Conservation (phyloP, 2,113 vertebrate species). For the Rissa tridactyla region DNA sequence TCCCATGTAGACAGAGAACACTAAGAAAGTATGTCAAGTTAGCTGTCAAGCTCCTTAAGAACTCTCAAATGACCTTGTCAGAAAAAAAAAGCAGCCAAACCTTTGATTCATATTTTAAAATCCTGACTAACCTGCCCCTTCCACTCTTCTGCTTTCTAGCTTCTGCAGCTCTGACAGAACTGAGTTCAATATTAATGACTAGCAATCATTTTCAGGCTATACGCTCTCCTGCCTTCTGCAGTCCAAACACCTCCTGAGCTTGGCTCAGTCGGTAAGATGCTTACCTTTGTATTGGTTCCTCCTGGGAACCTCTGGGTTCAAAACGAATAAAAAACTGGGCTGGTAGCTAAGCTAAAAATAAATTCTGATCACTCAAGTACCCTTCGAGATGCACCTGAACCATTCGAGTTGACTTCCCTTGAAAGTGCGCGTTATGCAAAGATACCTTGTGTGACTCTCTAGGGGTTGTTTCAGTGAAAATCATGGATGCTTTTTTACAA, state of each 20-base stretch:
- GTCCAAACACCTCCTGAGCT: not conserved
- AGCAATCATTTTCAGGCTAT: not conserved
- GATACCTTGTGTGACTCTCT: not conserved
- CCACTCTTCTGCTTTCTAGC: not conserved
- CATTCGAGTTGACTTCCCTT: not conserved
- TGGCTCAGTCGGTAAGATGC: not conserved
- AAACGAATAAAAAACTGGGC: not conserved
- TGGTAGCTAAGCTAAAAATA: not conserved
- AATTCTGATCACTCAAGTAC: not conserved
- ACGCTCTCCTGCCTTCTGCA: not conserved
- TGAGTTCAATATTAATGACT: slow-evolving; percentile 36
- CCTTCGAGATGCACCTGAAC: not conserved
- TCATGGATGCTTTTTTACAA: not conserved
- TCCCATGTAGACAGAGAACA: not conserved
- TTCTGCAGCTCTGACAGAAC: slow-evolving; percentile 2
- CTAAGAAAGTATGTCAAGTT: not conserved
- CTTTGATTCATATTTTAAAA: slow-evolving; percentile 62
- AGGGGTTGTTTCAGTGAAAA: not conserved
- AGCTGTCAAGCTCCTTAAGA: slow-evolving; percentile 16
- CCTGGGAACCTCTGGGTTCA: not conserved
- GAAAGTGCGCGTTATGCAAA: not conserved
- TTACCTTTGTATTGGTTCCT: not conserved
- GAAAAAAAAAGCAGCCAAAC: not conserved
- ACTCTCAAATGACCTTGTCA: slow-evolving; percentile 31
- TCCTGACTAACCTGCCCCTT: slow-evolving; percentile 20